Percentiles rank a stretch among this genome's conserved stretches.
phyloP scores from a whole-genome alignment of 2,888 invertebrate species.

The Baronia brevicornis region DNA sequence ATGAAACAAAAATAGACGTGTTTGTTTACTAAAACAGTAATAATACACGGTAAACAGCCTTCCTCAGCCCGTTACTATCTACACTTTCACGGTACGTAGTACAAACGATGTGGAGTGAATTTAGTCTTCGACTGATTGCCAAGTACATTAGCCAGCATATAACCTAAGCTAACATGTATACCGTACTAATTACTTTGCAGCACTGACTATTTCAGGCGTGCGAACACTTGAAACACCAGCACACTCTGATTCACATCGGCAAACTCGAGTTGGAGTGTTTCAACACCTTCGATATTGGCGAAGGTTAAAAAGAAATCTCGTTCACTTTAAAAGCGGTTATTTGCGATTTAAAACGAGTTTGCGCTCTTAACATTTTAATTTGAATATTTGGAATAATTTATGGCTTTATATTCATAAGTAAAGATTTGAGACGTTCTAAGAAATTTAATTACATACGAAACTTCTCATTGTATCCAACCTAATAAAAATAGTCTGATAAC shows the following conservation, averaged over 20 bases:
- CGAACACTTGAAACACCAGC: constrained; percentile 48
- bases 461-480: no score
- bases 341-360: constrained; percentile 11
- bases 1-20: no score
- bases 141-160: constrained; percentile 28
- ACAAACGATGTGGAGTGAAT: constrained; percentile 9
- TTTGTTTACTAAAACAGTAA: no score
- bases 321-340: constrained; percentile 7
- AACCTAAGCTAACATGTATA: constrained; percentile 32
- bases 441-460: no score
- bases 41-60: no score
- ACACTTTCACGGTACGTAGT: constrained; percentile 8
- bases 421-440: no score
- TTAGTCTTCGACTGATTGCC: constrained; percentile 30
- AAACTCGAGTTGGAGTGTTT: constrained; percentile 49
- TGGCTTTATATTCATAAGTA: no score
- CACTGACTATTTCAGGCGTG: constrained; percentile 61
- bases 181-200: constrained; percentile 48
- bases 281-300: constrained; percentile 51
- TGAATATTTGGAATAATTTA: no score
- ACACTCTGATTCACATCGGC: constrained; percentile 59
- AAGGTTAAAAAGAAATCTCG: constrained; percentile 37
- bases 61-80: constrained; percentile 5
- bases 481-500: no score
- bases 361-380: constrained; percentile 4